These are phyloP conservation scores for Hippocampus guttulatus DNA, from an alignment of 2,113 vertebrate species.

Conservation along the genomic window DNA sequence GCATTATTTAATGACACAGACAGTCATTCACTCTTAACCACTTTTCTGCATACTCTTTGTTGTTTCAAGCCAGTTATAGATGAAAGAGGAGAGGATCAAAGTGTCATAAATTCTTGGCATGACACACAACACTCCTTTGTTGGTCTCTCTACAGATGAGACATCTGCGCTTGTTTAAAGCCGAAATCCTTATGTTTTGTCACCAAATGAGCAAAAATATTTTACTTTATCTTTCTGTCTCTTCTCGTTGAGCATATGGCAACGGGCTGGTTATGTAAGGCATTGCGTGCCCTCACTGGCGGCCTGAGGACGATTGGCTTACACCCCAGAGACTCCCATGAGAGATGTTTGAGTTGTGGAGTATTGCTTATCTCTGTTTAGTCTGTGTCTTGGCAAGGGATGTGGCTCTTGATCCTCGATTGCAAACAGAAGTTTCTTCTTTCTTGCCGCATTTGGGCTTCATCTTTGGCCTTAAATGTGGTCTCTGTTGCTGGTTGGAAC, in stretches of 20 bases:
- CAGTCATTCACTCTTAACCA: no score
- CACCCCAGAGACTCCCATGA: slow-evolving; percentile 28
- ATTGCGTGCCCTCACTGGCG: slow-evolving; percentile 28
- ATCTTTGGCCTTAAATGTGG: neutral
- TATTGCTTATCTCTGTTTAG: slow-evolving; percentile 30
- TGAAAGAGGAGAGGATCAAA: no score
- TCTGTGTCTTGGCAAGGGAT: slow-evolving; percentile 17
- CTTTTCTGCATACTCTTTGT: no score
- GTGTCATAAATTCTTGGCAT: neutral
- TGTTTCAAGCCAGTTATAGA: no score
- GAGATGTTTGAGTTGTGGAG: slow-evolving; percentile 32
- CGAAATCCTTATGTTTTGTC: slow-evolving; percentile 13
- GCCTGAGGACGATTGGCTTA: slow-evolving; percentile 21
- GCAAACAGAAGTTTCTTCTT: neutral
- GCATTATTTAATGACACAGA: neutral
- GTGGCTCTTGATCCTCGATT: neutral
- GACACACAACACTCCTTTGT: slow-evolving; percentile 1
- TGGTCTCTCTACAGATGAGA: neutral
- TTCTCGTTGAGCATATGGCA: slow-evolving; percentile 30
- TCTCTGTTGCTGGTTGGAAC: neutral
- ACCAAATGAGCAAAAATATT: neutral
- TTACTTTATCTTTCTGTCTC: neutral
- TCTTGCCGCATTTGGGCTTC: slow-evolving; percentile 1
- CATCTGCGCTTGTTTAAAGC: neutral
- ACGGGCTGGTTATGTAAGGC: slow-evolving; percentile 54